phyloP scores from a whole-genome alignment of 2,888 invertebrate genomes.

The Parnassius glacialis region DNA sequence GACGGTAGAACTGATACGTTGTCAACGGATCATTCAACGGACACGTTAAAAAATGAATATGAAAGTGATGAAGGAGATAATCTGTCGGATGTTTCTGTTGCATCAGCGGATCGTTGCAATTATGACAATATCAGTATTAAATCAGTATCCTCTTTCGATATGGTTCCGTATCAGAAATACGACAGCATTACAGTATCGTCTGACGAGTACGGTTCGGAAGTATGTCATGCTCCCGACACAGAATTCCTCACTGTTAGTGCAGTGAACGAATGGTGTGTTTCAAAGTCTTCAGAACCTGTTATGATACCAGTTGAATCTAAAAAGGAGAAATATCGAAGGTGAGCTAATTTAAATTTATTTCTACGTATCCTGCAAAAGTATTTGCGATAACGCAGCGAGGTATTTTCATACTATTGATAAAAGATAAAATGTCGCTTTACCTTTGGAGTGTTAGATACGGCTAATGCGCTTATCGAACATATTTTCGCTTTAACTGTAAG shows the following conservation, averaged over 20 bases:
- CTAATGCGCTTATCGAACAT: constrained; percentile 42
- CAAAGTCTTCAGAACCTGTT: constrained; percentile 66
- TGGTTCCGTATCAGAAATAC: constrained; percentile 75
- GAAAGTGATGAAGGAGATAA: constrained; percentile 65
- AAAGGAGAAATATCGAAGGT: constrained; percentile 79
- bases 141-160: constrained; percentile 74
- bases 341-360: constrained; percentile 57
- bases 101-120: constrained; percentile 65
- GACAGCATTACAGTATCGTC: constrained; percentile 77
- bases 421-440: constrained; percentile 50
- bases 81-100: constrained; percentile 57
- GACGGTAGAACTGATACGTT: constrained; percentile 63
- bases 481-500: constrained; percentile 5
- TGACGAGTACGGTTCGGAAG: constrained; percentile 76
- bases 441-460: constrained; percentile 50
- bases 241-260: constrained; percentile 76
- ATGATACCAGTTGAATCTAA: constrained; percentile 71
- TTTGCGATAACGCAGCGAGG: constrained; percentile 60
- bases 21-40: constrained; percentile 72
- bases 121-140: constrained; percentile 78
- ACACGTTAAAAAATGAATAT: constrained; percentile 71
- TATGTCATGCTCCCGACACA: constrained; percentile 71
- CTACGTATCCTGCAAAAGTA: constrained; percentile 49
- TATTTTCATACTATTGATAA: constrained; percentile 63
- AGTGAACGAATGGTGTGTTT: constrained; percentile 77